A percentile compares a stretch with the other conserved stretches of the same genome.
Evolutionary conservation across 2,113 vertebrate genomes (phyloP).

Genomic region (Hippolais icterina): DNA sequence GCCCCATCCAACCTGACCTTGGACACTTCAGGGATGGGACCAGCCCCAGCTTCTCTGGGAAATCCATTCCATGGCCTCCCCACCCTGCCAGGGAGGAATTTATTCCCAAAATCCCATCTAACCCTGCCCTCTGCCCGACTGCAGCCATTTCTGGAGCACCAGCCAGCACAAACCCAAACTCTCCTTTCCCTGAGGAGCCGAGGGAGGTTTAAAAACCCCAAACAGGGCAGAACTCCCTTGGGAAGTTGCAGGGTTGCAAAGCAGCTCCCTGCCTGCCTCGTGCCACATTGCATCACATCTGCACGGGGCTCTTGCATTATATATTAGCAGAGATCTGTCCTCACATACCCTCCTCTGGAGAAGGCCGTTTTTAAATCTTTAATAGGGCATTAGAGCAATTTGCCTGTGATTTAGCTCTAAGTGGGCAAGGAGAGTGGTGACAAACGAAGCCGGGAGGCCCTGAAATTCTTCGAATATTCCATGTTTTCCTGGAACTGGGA

Average conservation of each 20-base stretch:
- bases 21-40: background rate
- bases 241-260: background rate
- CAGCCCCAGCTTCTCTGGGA: background rate
- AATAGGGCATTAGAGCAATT: conserved; percentile 53
- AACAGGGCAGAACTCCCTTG: background rate
- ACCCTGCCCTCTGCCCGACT: background rate
- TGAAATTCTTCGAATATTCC: conserved; percentile 51
- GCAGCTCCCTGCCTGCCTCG: background rate
- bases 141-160: background rate
- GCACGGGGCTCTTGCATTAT: background rate
- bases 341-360: conserved; percentile 9
- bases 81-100: background rate
- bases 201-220: background rate
- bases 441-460: conserved; percentile 42
- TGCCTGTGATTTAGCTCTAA: conserved; percentile 52
- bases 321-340: conserved; percentile 11
- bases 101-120: background rate
- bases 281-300: background rate
- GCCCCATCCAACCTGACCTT: fast-evolving
- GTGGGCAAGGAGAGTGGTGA: conserved; percentile 42
- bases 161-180: background rate
- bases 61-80: background rate
- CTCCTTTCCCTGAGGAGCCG: background rate
- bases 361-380: conserved; percentile 41
- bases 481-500: conserved; percentile 64